phyloP scores from a whole-genome alignment of 2,113 vertebrate species.

The Chiloscyllium plagiosum region DNA sequence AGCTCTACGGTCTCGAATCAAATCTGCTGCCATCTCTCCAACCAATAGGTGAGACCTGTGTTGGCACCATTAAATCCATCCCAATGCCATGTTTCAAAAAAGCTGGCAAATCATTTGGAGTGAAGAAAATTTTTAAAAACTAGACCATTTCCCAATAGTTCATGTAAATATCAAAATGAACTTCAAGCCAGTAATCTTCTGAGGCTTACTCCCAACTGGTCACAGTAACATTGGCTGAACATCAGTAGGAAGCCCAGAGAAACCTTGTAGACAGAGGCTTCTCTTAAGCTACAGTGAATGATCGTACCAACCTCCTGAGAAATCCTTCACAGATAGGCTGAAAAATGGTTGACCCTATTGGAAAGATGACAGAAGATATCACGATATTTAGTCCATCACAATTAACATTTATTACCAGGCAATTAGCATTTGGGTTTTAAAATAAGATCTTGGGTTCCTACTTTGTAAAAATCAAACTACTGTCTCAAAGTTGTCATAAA shows the following conservation, averaged over 20 bases:
- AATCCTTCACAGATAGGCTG: neutral
- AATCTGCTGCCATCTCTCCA: no score
- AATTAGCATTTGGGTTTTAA: neutral
- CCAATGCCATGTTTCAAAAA: neutral
- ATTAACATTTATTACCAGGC: neutral
- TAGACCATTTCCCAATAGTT: neutral
- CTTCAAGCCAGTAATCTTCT: neutral
- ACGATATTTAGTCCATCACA: neutral
- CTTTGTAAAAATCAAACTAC: neutral
- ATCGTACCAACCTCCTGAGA: neutral
- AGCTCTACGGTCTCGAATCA: no score
- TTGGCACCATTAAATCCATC: no score
- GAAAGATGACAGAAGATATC: neutral
- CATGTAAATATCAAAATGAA: neutral
- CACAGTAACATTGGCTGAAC: neutral
- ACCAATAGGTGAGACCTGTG: no score
- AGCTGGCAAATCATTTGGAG: neutral
- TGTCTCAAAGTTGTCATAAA: neutral
- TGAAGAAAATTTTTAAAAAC: neutral
- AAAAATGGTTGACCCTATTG: neutral
- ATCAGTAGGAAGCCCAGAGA: neutral
- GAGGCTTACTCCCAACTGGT: neutral
- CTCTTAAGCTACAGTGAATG: neutral
- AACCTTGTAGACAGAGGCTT: neutral
- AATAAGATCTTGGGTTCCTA: neutral